Evolutionary conservation across 23 tunicate genomes (phyloP), one percentile per base, ranked within the genome.

Genomic region (Trididemnum clinides): DNA sequence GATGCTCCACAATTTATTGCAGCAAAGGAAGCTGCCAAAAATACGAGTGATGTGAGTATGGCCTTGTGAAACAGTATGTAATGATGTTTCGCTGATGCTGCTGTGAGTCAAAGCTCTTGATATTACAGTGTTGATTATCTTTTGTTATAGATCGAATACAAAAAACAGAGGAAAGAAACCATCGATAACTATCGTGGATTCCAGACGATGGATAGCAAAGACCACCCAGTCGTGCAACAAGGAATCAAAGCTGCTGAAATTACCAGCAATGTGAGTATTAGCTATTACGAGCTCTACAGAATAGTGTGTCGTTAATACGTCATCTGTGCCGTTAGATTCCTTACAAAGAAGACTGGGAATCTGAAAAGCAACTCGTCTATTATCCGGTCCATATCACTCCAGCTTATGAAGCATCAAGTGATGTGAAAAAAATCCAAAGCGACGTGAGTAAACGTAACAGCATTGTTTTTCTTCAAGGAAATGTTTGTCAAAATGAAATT

Each of bases 331-430:
- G 4, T 5, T 81, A 94, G 98, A 86, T 71, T 51, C 58, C 86
- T 12, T 96, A 96, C 78, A 88, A 50, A 33, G 98, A 89, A 44
- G 94, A 94, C 30, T 94, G 98, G 98, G 98, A 94, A 72, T 72
- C 83, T 34, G 98, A 94, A 62, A 94, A 94, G 82, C 88, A 92
- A 70, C 37, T 64, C 38, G 82, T 97, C 33, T 97, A 97, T 71
- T 97, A 88, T 59, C 99, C 99, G 0, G 99, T 87, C 51, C 99
- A 97, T 64, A 90, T 97, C 27, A 97, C 97, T 21, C 99, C 99
- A 20, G 97, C 83, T 29, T 97, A 97, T 44, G 99, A 97, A 85
- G 88, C 87, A 26, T 21, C 84, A 27, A 82, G 83, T 27, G 92
- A 90, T 30, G 92, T 92, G 35, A 84, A 90, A 27, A 86, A 97